A percentile compares a stretch with the other conserved stretches of the same genome.
phyloP scores from a whole-genome alignment of 2,797 vertebrate genomes.

The Telmatherina bonti region DNA sequence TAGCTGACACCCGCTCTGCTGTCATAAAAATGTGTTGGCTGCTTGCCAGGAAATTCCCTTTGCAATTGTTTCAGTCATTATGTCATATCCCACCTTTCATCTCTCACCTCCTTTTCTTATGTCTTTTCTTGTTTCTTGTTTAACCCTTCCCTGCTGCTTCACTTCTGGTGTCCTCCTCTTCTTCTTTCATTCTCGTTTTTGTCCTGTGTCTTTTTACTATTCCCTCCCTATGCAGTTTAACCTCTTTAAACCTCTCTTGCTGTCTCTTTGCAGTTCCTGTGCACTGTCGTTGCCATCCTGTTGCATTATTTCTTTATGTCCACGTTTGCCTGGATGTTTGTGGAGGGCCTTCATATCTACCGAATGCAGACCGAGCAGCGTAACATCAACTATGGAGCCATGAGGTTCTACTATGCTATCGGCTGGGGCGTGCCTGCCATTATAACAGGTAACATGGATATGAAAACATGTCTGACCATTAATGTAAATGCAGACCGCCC shows the following conservation, averaged over 20 bases:
- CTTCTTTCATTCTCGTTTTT: neutral
- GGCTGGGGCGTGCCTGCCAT: conserved; percentile 98
- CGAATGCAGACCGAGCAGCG: conserved; percentile 97
- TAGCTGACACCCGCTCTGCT: conserved; percentile 30
- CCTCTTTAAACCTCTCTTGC: conserved; percentile 12
- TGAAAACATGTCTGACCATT: neutral
- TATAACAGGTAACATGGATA: conserved; percentile 87
- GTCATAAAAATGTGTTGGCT: conserved; percentile 25
- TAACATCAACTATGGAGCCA: conserved; percentile 95
- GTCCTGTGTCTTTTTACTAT: neutral
- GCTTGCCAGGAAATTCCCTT: conserved; percentile 21
- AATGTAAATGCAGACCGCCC: neutral
- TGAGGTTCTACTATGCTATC: conserved; percentile 98
- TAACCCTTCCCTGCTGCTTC: neutral
- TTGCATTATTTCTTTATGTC: conserved; percentile 99
- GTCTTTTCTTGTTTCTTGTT: neutral
- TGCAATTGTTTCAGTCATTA: conserved; percentile 30
- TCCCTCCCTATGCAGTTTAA: neutral
- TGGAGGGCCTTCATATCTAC: conserved; percentile 97
- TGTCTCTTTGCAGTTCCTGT: conserved; percentile 88
- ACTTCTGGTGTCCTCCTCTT: neutral
- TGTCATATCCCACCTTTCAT: neutral
- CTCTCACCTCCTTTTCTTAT: neutral
- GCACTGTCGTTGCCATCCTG: conserved; percentile 95
- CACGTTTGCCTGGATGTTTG: conserved; percentile 96